Conservation (phyloP, 1,140 invertebrate species). For the Drosophila tsacasi region DNA sequence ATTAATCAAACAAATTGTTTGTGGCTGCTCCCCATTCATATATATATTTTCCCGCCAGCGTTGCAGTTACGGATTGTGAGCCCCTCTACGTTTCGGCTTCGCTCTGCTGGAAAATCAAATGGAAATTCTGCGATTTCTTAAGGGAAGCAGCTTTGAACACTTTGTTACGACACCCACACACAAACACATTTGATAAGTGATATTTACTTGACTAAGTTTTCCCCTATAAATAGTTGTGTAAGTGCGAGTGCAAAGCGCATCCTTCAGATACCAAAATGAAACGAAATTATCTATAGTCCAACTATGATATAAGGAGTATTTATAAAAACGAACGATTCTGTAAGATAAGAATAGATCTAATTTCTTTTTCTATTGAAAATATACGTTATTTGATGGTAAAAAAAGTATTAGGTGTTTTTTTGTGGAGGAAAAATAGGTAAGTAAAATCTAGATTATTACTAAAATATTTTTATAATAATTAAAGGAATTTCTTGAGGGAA, state of each 20-base stretch:
- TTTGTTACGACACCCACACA: constrained; percentile 25
- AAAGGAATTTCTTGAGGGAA: too few species aligned
- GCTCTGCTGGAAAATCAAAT: constrained; percentile 21
- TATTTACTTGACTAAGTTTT: constrained; percentile 63
- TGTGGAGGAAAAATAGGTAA: neutral
- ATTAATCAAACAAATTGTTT: constrained; percentile 33
- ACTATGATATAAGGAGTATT: constrained; percentile 37
- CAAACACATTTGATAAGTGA: constrained; percentile 59
- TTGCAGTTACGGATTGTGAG: constrained; percentile 22
- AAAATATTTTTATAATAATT: neutral
- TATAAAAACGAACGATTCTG: neutral
- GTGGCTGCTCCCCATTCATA: constrained; percentile 27
- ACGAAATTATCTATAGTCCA: constrained; percentile 34
- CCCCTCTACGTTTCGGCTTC: constrained; percentile 26
- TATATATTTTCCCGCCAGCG: constrained; percentile 22
- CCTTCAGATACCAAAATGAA: constrained; percentile 16
- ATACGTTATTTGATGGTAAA: constrained; percentile 27
- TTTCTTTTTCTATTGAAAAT: constrained; percentile 42
- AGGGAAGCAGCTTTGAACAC: constrained; percentile 34
- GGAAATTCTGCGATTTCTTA: neutral
- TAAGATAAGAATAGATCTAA: constrained; percentile 14
- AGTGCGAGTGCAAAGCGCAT: constrained; percentile 63
- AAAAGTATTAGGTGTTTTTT: neutral
- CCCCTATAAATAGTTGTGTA: constrained; percentile 40
- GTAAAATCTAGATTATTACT: neutral